phyloP scores from a whole-genome alignment of 2,888 invertebrate genomes.

The Cryptocephalus primarius region DNA sequence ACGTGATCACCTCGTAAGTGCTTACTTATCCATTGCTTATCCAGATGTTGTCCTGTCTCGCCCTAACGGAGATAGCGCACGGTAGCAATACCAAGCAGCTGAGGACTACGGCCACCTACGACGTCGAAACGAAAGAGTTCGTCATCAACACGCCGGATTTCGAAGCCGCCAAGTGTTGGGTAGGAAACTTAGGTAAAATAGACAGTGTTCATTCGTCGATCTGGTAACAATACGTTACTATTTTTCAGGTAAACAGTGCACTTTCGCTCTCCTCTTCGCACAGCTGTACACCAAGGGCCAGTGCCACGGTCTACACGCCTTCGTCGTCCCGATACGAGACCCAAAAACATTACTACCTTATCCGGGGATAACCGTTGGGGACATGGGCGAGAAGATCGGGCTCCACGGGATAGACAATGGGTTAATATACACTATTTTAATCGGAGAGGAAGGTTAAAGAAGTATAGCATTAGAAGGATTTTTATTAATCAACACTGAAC shows the following conservation, averaged over 20 bases:
- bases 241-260: conserved; percentile 64
- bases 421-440: conserved; percentile 10
- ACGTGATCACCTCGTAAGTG: no score
- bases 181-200: conserved; percentile 64
- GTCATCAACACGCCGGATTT: conserved; percentile 86
- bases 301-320: conserved; percentile 80
- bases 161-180: conserved; percentile 95
- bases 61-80: conserved; percentile 87
- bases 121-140: conserved; percentile 65
- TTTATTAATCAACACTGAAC: no score
- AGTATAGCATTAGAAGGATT: no score
- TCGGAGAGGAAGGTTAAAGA: no score
- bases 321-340: conserved; percentile 76
- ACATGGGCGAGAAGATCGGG: conserved; percentile 88
- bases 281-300: conserved; percentile 73
- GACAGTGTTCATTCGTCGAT: neutral
- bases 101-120: conserved; percentile 83
- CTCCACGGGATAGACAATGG: conserved; percentile 90
- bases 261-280: conserved; percentile 79
- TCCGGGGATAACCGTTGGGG: conserved; percentile 79
- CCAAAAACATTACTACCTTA: conserved; percentile 64
- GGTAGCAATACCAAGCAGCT: conserved; percentile 89
- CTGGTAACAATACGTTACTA: neutral
- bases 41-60: conserved; percentile 69
- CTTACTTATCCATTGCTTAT: neutral